phyloP scores from a whole-genome alignment of 2,888 invertebrate genomes.

The Hydrotaea cyrtoneurina region DNA sequence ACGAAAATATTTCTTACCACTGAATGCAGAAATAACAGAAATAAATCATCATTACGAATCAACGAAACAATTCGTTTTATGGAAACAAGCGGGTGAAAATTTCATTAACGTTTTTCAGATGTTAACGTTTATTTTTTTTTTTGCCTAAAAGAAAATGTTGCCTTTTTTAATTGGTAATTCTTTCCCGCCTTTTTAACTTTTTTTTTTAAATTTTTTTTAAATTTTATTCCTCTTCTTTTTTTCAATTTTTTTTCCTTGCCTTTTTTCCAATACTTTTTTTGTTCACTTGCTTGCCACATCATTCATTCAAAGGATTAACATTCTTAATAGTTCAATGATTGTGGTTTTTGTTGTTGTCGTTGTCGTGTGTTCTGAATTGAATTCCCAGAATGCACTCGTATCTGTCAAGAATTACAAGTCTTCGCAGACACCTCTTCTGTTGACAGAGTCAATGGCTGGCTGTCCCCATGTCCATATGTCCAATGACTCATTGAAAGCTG shows the following conservation, averaged over 20 bases:
- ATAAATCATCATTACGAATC: no score
- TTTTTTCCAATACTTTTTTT: neutral
- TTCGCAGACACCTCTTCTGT: neutral
- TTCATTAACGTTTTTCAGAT: no score
- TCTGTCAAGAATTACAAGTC: neutral
- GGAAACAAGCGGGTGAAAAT: no score
- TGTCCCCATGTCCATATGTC: neutral
- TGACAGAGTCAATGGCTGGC: neutral
- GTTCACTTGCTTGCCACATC: neutral
- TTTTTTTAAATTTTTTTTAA: no score
- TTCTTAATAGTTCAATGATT: slow-evolving; percentile 18
- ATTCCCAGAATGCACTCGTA: slow-evolving; percentile 2
- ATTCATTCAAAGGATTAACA: slow-evolving; percentile 1
- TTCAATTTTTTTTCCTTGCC: neutral
- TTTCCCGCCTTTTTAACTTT: no score
- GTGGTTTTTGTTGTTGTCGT: neutral
- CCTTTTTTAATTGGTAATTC: no score
- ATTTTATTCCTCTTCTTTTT: no score
- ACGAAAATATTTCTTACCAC: no score
- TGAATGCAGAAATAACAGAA: no score
- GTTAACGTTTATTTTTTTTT: no score
- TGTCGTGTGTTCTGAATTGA: neutral
- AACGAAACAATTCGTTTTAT: no score
- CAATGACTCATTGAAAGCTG: slow-evolving; percentile 13
- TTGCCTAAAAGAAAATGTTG: no score